Base-by-base conservation (phyloP, 2,797 vertebrate genomes). In the Sebastes cheni region DNA sequence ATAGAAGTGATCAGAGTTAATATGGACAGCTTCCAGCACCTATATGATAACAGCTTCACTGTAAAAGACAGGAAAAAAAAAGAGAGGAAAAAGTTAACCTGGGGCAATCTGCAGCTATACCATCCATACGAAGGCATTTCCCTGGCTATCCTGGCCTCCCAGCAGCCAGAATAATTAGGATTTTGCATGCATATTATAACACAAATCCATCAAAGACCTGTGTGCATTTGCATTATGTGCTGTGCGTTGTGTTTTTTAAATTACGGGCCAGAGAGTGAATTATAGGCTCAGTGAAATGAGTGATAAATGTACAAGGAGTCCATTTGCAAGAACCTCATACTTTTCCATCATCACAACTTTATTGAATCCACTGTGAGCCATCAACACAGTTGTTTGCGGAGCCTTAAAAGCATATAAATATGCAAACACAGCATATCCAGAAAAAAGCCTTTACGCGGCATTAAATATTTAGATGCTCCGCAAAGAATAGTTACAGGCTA, bases 361-460 rank as follows among this genome's bases (percentile, higher is more conserved):
- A 90, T 84, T 89, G 71, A 84, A 84, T 90, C 87, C 82, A 39
- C 73, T 32, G 87, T 61, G 75, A 83, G 74, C 79, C 81, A 89
- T 91, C 85, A 87, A 81, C 79, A 61, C 67, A 58, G 72, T 61
- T 82, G 77, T 88, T 86, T 90, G 72, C 67, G 25, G 58, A 68
- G 86, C 67, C 78, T 91, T 91, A 91, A 92, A 90, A 93, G 91
- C 91, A 92, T 90, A 90, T 91, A 87, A 91, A 92, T 88, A 89
- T 91, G 91, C 89, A 92, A 90, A 92, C 82, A 46, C 82, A 89
- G 90, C 90, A 87, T 36, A 83, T 83, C 36, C 59, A 76, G 71
- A 76, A 86, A 81, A 85, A 85, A 76, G 25, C 78, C 71, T 88
- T 91, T 88, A 88, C 73, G 82, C 79, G 36, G 52, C 75, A 91